Base-by-base conservation (phyloP, 2,888 invertebrate species). In the Leptinotarsa tumamoca region DNA sequence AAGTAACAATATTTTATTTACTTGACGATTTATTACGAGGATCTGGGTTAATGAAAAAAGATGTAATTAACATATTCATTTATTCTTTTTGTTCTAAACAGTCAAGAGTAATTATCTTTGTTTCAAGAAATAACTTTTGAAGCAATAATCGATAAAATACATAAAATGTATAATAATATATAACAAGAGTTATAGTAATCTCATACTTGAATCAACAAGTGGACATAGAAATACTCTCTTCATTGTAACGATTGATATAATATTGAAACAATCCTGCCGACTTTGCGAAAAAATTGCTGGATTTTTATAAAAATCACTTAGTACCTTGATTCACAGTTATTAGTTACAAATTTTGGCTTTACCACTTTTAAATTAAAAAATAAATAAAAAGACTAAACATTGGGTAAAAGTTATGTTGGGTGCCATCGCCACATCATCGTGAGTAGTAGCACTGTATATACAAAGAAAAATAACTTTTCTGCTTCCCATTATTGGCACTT, bases 71-170 rank as follows among this genome's bases (percentile, higher is more conserved):
- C 15, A 58, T 23, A 58, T 58, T 58, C 23, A 58, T 43, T 43
- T 43, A 23, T 58, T 4, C 4, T 3, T 21, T 58, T 58, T 58
- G 15, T 58, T 23, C 27, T 58, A 58, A 58, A 58, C 18, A 58
- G 58, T 58, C 58, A 58, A 15, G 23, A 17, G 58, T 58, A 58
- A 23, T 13, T 58, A 21, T 23, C 52, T n/a, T 43, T 33, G 2
- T 43, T 63, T 63, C 63, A 33, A 63, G 33, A 27, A 33, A 43
- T 63, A n/a, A 63, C 63, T 63, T 63, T 63, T 27, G 56, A 18
- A 58, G 23, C 58, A 58, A 58, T 21, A 10, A 23, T 63, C 43
- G n/a, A 63, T 58, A 58, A 23, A 63, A 63, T 61, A 23, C 27
- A 61, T 23, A 61, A 27, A 23, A 27, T 63, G 63, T 43, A 63